phyloP scores from a whole-genome alignment of 2,113 vertebrate species.

The Tringa solitaria region DNA sequence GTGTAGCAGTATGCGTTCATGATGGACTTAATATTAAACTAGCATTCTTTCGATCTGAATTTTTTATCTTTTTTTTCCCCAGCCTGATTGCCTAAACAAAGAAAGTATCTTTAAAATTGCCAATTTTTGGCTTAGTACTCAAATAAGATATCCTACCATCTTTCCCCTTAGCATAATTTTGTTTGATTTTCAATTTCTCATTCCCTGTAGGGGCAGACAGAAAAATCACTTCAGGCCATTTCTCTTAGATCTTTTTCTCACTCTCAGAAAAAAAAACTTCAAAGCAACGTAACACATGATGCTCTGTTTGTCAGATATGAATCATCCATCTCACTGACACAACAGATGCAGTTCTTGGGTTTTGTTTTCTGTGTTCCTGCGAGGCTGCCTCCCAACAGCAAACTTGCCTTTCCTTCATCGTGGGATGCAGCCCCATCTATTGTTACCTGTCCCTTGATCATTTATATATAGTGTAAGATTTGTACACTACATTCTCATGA shows the following conservation, averaged over 20 bases:
- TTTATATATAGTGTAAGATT: background rate
- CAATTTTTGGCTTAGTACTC: background rate
- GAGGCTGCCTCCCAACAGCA: background rate
- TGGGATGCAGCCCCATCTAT: background rate
- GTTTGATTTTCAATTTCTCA: background rate
- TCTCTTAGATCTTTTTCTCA: background rate
- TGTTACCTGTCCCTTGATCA: background rate
- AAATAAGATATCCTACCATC: background rate
- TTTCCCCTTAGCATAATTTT: background rate
- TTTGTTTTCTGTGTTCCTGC: background rate
- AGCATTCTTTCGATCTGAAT: background rate
- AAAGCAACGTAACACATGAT: background rate
- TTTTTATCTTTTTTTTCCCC: background rate
- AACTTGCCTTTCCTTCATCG: background rate
- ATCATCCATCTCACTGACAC: background rate
- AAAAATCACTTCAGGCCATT: background rate
- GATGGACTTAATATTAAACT: background rate
- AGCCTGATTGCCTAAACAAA: background rate
- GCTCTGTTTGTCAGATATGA: background rate
- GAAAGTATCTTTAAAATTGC: background rate
- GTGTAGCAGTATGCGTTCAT: background rate
- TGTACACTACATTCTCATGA: background rate
- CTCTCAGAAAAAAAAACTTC: background rate
- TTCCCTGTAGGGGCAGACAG: background rate
- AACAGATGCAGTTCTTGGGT: background rate